Evolutionary conservation across 1,140 invertebrate genomes (phyloP).

Genomic region (Hyphantria cunea): DNA sequence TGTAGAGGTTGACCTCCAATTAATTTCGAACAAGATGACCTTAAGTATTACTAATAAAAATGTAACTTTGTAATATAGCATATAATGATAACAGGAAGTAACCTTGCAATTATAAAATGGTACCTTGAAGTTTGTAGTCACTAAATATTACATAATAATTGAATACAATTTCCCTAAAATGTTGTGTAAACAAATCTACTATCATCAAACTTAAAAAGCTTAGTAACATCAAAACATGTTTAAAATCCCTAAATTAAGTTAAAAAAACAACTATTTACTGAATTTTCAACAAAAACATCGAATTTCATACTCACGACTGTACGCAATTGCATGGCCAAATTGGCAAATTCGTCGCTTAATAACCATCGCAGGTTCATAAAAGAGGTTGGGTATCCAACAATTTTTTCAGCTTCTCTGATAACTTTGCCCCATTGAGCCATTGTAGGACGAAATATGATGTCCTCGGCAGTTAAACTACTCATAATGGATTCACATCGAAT

Average conservation of each 20-base stretch:
- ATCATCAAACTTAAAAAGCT: no score
- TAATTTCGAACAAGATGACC: background rate
- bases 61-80: no score
- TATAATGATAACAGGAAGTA: slow-evolving; percentile 25
- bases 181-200: no score
- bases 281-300: slow-evolving; percentile 7
- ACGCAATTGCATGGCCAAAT: slow-evolving; percentile 92
- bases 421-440: slow-evolving; percentile 71
- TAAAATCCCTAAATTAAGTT: background rate
- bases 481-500: slow-evolving; percentile 63
- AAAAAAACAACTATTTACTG: background rate
- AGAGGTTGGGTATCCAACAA: slow-evolving; percentile 96
- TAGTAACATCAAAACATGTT: background rate
- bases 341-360: slow-evolving; percentile 94
- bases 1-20: background rate
- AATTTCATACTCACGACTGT: slow-evolving; percentile 86
- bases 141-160: slow-evolving; percentile 37
- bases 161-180: slow-evolving; percentile 12
- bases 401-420: slow-evolving; percentile 92
- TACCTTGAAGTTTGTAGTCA: no score
- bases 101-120: slow-evolving; percentile 33
- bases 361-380: slow-evolving; percentile 93
- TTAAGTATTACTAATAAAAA: background rate
- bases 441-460: slow-evolving; percentile 67
- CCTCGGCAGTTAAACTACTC: slow-evolving; percentile 69